Evolutionary conservation across 1,140 invertebrate species (phyloP), one percentile per base, ranked within the genome.

Genomic region (Dryas iulia): DNA sequence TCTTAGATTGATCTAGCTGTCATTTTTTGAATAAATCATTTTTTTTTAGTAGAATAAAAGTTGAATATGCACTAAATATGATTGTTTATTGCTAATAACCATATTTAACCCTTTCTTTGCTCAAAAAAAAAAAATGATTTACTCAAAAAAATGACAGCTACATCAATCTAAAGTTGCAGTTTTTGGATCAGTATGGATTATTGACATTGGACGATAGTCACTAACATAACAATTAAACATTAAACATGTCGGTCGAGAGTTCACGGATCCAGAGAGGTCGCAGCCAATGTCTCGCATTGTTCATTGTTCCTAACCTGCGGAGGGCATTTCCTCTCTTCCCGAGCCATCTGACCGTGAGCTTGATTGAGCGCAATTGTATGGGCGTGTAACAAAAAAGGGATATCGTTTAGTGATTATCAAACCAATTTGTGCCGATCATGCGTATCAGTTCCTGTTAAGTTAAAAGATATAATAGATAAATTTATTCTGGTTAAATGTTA

Each of bases 301-400:
- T 72, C 82, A 88, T 87, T 89, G 85, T 87, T 83, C 61, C 59
- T 66, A 77, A 73, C 74, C 73, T 70, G 67, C 83, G 79, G 83
- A 87, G 84, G 84, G 84, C 83, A 84, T 75, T 87, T 90, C 83
- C 85, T 83, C 73, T 77, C 53, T 76, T 79, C 78, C 78, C 71
- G 57, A 54, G 60, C 60, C 72, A 69, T 56, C 74, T 78, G 81
- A 70, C 84, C 83, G 66, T 86, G 83, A 81, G 78, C 74, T 78
- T 69, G 70, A 72, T 76, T 73, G 69, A 58, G 54, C 57, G 66
- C 54, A 63, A 69, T 69, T 62, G 66, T 58, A 62, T 54, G 24
- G 61, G 52, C 28, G 58, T 35, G 52, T 11, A 68, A 58, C 63
- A 58, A 65, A 65, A 65, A 65, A 65, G 53, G 63, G 54, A 65